Conservation (phyloP, 2,113 vertebrate genomes). For the Anolis sagrei region DNA sequence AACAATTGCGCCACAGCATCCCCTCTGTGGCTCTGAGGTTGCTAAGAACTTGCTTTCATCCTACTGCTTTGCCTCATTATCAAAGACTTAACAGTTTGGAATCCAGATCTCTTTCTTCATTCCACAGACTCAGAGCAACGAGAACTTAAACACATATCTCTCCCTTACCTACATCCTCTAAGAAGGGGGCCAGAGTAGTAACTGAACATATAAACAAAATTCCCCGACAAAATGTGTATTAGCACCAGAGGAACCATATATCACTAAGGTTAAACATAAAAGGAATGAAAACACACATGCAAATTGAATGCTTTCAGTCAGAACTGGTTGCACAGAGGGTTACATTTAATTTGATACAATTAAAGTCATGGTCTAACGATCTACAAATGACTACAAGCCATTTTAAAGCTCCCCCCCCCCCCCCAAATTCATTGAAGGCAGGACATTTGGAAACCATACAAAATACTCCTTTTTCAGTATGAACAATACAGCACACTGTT, state of each 20-base stretch:
- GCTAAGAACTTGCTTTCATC: slow-evolving; percentile 40
- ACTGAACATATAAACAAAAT: slow-evolving; percentile 11
- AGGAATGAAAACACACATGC: neutral
- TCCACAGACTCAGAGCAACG: slow-evolving; percentile 32
- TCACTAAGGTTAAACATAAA: slow-evolving; percentile 33
- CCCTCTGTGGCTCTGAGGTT: slow-evolving; percentile 16
- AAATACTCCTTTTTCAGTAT: slow-evolving; percentile 41
- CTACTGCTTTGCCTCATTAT: slow-evolving; percentile 40
- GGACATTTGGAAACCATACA: slow-evolving; percentile 24
- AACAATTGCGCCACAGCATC: slow-evolving; percentile 50
- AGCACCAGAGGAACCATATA: neutral
- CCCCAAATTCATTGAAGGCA: slow-evolving; percentile 29
- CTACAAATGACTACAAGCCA: slow-evolving; percentile 22
- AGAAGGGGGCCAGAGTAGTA: slow-evolving; percentile 13
- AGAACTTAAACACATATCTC: neutral
- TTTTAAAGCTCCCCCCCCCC: slow-evolving; percentile 1
- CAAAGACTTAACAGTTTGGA: slow-evolving; percentile 31
- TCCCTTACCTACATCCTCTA: neutral
- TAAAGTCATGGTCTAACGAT: slow-evolving; percentile 9
- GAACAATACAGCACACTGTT: neutral
- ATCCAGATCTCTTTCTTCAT: slow-evolving; percentile 47
- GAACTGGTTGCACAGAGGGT: neutral
- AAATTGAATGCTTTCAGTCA: slow-evolving; percentile 34
- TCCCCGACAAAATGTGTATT: neutral
- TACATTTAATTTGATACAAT: slow-evolving; percentile 8